A percentile compares a stretch with the other conserved stretches of the same genome.
Evolutionary conservation across 1,140 invertebrate species (phyloP).

Genomic region (Eufriesea mexicana): DNA sequence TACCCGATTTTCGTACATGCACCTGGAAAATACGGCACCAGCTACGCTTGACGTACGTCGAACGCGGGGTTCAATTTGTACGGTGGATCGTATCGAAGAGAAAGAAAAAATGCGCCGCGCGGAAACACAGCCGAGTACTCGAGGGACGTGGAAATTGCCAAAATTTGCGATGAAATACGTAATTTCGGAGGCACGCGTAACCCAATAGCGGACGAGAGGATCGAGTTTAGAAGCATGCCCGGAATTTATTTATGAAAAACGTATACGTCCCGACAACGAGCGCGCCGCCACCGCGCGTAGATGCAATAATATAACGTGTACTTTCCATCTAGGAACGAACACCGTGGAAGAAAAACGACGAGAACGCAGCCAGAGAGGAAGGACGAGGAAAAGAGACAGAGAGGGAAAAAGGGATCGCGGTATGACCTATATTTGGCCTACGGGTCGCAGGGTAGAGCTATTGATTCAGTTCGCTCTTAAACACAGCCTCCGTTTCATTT

Average conservation of each 20-base stretch:
- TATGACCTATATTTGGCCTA: slow-evolving; percentile 77
- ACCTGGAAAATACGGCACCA: background rate
- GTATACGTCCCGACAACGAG: slow-evolving; percentile 44
- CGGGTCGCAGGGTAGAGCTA: slow-evolving; percentile 76
- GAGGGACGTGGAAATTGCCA: background rate
- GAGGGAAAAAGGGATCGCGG: slow-evolving; percentile 69
- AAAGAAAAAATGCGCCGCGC: background rate
- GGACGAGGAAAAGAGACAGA: slow-evolving; percentile 8
- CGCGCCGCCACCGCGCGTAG: slow-evolving; percentile 24
- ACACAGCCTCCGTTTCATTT: slow-evolving; percentile 80
- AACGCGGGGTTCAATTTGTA: background rate
- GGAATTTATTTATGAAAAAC: slow-evolving; percentile 72
- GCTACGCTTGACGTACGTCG: too few species aligned
- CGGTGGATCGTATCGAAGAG: background rate
- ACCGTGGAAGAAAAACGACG: background rate
- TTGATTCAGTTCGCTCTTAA: slow-evolving; percentile 79
- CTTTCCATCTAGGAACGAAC: slow-evolving; percentile 29
- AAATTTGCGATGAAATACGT: slow-evolving; percentile 14
- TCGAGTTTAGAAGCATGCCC: slow-evolving; percentile 34
- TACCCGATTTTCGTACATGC: background rate
- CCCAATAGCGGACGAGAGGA: background rate
- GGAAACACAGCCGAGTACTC: too few species aligned
- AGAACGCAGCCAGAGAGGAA: background rate
- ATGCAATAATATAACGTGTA: slow-evolving; percentile 53
- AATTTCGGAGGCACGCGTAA: slow-evolving; percentile 29